phyloP scores from a whole-genome alignment of 2,888 invertebrate species.

The Leptopilina drosophilae region DNA sequence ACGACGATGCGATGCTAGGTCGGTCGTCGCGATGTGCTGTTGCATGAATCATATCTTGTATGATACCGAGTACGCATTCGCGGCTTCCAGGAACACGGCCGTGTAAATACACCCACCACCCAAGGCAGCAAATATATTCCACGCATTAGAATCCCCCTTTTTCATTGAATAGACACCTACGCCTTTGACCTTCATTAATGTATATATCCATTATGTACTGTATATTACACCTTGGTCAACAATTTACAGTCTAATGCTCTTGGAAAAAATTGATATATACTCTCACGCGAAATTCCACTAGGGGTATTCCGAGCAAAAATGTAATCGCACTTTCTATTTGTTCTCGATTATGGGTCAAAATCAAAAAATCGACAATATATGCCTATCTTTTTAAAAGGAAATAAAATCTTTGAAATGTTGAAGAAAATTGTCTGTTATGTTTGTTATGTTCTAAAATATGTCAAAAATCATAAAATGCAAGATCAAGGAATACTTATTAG shows the following conservation, averaged over 20 bases:
- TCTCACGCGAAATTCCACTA: neutral
- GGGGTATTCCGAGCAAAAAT: too few relatives aligned
- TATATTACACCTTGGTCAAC: neutral
- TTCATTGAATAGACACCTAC: constrained; percentile 14
- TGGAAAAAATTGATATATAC: neutral
- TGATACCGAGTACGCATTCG: constrained; percentile 18
- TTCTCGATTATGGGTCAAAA: too few relatives aligned
- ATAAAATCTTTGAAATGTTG: too few relatives aligned
- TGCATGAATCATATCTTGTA: constrained; percentile 20
- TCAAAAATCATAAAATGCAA: too few relatives aligned
- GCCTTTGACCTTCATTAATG: constrained; percentile 16
- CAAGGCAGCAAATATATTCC: neutral
- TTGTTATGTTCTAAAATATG: too few relatives aligned
- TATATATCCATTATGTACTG: too few relatives aligned
- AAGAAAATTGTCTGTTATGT: too few relatives aligned
- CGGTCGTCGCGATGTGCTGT: neutral
- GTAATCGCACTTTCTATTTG: too few relatives aligned
- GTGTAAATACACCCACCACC: constrained; percentile 32
- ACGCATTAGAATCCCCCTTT: constrained; percentile 17
- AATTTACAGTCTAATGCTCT: constrained; percentile 25
- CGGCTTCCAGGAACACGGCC: constrained; percentile 36
- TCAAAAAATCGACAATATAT: too few relatives aligned
- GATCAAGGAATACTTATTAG: too few relatives aligned
- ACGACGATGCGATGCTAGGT: constrained; percentile 13
- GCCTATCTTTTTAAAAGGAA: too few relatives aligned